Conservation (phyloP, 2,797 vertebrate genomes). For the Ficedula albicollis region DNA sequence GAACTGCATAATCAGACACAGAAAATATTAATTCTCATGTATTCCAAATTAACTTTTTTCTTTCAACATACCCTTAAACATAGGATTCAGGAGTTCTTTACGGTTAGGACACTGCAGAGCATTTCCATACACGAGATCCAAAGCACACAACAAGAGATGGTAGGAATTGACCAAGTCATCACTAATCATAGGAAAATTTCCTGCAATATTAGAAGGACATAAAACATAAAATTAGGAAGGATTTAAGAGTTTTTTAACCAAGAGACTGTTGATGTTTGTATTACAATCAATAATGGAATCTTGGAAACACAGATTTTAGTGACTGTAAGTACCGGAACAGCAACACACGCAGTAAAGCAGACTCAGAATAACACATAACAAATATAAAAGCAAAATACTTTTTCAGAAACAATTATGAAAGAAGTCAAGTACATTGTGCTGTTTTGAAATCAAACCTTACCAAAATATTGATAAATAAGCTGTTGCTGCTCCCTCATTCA, state of each 20-base stretch:
- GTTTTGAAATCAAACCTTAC: background rate
- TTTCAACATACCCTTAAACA: constrained; percentile 83
- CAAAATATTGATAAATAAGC: background rate
- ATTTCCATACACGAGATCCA: constrained; percentile 92
- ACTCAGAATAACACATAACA: background rate
- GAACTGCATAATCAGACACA: background rate
- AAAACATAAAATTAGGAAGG: background rate
- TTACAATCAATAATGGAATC: background rate
- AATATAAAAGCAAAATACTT: background rate
- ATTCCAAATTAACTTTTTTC: background rate
- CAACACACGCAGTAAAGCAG: background rate
- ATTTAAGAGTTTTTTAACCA: background rate
- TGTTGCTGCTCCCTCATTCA: background rate
- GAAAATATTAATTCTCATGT: background rate
- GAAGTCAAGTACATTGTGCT: background rate
- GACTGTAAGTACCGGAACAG: background rate
- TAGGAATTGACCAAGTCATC: constrained; percentile 97
- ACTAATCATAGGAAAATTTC: constrained; percentile 97
- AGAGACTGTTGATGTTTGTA: background rate
- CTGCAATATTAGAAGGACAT: constrained; percentile 67
- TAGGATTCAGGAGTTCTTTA: constrained; percentile 89
- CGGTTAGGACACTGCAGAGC: constrained; percentile 88
- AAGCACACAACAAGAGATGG: constrained; percentile 89
- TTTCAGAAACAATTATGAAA: background rate
- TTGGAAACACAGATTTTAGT: background rate